Conservation (phyloP, 2,888 invertebrate genomes). For the Trichacis sp. region DNA sequence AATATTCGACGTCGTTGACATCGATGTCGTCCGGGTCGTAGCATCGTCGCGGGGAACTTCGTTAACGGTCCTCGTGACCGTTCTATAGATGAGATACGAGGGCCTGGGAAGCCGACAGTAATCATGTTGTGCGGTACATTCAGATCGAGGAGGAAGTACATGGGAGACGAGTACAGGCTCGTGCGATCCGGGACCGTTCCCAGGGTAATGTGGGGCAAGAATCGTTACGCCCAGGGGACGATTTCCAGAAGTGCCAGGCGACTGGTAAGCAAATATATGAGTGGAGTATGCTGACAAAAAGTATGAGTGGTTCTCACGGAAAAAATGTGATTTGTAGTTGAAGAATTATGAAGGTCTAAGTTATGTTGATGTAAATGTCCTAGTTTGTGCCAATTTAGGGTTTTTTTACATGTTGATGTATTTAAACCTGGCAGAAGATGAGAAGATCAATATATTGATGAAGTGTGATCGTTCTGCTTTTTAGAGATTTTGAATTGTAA, state of each 20-base stretch:
- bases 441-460: no score
- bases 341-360: no score
- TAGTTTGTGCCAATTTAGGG: no score
- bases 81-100: constrained; percentile 2
- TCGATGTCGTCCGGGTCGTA: not conserved
- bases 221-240: constrained; percentile 30
- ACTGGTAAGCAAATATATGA: no score
- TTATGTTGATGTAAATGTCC: no score
- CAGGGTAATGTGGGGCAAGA: constrained; percentile 50
- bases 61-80: constrained; percentile 5
- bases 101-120: constrained; percentile 7
- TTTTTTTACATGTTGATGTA: no score
- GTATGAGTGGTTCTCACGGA: no score
- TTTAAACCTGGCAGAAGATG: no score
- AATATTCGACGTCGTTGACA: constrained; percentile 6
- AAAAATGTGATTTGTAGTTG: no score
- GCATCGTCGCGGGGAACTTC: not conserved
- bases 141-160: constrained; percentile 51
- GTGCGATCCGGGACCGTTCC: constrained; percentile 54
- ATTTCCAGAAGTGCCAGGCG: not conserved
- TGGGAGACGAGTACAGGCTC: constrained; percentile 61
- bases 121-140: constrained; percentile 63
- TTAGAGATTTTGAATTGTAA: no score
- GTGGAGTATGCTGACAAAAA: no score
- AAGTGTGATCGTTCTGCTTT: no score